Evolutionary conservation across 1,140 invertebrate genomes (phyloP).

Genomic region (Eufriesea mexicana): DNA sequence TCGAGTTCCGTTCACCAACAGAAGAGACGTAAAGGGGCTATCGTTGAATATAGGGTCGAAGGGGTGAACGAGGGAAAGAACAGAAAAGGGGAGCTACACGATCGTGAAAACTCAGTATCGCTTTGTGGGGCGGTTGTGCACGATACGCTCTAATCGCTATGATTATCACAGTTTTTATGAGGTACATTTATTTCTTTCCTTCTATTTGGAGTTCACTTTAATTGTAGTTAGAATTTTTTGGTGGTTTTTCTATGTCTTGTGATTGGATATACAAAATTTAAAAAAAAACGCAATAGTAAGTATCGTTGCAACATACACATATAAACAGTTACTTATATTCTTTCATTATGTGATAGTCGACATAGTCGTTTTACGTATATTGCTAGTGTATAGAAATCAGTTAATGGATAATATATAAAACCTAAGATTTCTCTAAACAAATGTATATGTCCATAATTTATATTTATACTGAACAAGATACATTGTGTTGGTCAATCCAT

Average conservation of each 20-base stretch:
- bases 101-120: constrained; percentile 28
- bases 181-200: constrained; percentile 17
- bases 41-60: background rate
- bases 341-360: background rate
- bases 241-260: background rate
- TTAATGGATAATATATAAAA: too few relatives aligned
- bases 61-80: constrained; percentile 7
- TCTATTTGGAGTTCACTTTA: background rate
- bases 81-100: background rate
- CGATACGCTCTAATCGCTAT: constrained; percentile 7
- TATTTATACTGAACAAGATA: background rate
- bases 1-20: constrained; percentile 52
- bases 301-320: background rate
- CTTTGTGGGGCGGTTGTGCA: constrained; percentile 7
- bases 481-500: background rate
- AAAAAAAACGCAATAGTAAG: background rate
- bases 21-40: constrained; percentile 39
- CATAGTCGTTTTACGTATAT: background rate
- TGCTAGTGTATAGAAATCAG: background rate
- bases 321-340: background rate
- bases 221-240: background rate
- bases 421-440: background rate
- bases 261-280: background rate
- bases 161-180: constrained; percentile 1
- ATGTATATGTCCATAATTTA: background rate